A percentile compares a stretch with the other conserved stretches of the same genome.
Evolutionary conservation across 1,140 invertebrate genomes (phyloP).

Genomic region (Ceratina calcarata): DNA sequence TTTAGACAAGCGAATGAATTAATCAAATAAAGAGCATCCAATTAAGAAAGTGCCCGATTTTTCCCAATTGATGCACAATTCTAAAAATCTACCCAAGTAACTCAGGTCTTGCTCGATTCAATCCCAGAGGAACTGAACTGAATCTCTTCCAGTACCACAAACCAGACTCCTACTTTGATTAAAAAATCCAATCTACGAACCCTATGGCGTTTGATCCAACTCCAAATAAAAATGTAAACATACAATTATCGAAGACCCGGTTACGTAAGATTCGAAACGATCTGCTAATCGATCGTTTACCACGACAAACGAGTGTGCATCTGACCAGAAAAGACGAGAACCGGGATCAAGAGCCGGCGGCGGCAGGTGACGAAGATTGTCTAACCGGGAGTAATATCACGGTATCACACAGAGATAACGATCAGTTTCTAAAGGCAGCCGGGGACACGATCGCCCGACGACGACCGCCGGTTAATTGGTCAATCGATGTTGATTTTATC

Average conservation of each 20-base stretch:
- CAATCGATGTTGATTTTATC: slow-evolving; percentile 54
- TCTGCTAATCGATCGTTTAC: background rate
- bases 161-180: background rate
- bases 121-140: background rate
- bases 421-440: slow-evolving; percentile 4
- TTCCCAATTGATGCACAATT: no score
- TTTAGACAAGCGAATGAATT: no score
- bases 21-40: no score
- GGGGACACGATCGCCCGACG: slow-evolving; percentile 10
- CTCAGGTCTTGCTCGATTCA: background rate
- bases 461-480: slow-evolving; percentile 27
- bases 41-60: no score
- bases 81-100: no score
- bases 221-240: background rate
- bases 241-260: background rate
- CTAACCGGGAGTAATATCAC: slow-evolving; percentile 28
- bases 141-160: background rate
- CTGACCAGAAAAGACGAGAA: background rate
- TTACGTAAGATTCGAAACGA: background rate
- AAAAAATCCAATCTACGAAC: background rate
- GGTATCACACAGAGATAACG: slow-evolving; percentile 30
- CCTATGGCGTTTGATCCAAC: background rate
- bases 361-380: background rate
- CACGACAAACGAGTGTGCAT: background rate
- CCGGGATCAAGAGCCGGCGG: background rate